Evolutionary conservation across 2,888 invertebrate genomes (phyloP), one percentile per base, ranked within the genome.

Genomic region (Phalangium opilio): DNA sequence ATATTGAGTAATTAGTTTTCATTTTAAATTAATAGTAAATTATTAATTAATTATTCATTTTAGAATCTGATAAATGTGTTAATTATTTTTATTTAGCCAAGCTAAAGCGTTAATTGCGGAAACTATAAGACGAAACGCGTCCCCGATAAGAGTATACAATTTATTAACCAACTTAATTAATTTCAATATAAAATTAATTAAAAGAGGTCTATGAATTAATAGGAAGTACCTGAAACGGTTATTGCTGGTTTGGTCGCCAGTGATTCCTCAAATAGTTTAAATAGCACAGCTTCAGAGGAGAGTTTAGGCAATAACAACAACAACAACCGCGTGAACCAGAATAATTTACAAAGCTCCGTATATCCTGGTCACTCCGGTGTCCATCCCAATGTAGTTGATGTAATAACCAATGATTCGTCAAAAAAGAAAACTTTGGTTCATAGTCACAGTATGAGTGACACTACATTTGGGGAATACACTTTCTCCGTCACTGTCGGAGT

Each of bases 41-140:
- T n/a, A n/a, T n/a, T n/a, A n/a, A n/a, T n/a, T n/a, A n/a, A n/a
- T n/a, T n/a, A n/a, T n/a, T n/a, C n/a, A n/a, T n/a, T n/a, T n/a
- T n/a, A n/a, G 27, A 27, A 27, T 27, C 27, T 27, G 4, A 7
- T 27, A 27, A 27, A n/a, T n/a, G n/a, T n/a, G n/a, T 34, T 34
- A 3, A 20, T 36, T 45, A 3, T 36, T 34, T 19, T 51, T 47
- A 65, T 66, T 15, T 60, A 87, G 87, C 62, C 81, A 84, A 66
- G 91, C 91, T 38, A 89, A 89, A 67, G 82, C 84, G 66, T 71
- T 91, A 65, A 91, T 93, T 64, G 90, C 89, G 65, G 90, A 91
- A 64, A 91, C 91, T 55, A 93, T 93, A 62, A 78, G 86, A 56
- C 79, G 90, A 63, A 93, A 93, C 72, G 87, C 89, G 58, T 91